A percentile compares a stretch with the other conserved stretches of the same genome.
phyloP scores from a whole-genome alignment of 2,113 vertebrate species.

The Limanda limanda region DNA sequence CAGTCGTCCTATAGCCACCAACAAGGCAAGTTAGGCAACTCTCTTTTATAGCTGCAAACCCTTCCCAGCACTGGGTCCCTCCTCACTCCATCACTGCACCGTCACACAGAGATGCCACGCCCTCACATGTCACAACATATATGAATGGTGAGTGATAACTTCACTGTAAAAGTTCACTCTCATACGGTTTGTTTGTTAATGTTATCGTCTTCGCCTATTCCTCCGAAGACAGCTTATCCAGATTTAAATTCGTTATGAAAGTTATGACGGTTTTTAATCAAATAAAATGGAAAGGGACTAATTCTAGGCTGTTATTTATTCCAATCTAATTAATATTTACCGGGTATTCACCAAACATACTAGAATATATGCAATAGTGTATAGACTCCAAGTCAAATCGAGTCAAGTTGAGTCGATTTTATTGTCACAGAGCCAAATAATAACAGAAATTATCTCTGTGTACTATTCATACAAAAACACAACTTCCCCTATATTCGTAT shows the following conservation, averaged over 20 bases:
- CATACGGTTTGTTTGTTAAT: background rate
- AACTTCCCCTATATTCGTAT: no score
- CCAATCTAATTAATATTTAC: background rate
- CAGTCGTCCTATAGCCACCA: background rate
- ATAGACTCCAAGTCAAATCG: no score
- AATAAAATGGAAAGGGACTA: background rate
- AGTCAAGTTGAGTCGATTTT: no score
- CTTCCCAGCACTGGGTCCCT: constrained; percentile 42
- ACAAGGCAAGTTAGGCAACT: constrained; percentile 11
- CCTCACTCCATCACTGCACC: constrained; percentile 51
- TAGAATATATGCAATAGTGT: no score
- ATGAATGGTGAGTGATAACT: background rate
- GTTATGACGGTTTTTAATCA: no score
- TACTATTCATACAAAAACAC: no score
- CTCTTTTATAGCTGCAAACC: constrained; percentile 63
- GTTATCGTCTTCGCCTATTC: no score
- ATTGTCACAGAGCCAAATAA: no score
- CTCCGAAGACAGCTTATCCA: no score
- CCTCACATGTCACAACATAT: background rate
- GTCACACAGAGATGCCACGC: constrained; percentile 27
- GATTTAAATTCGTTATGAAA: no score
- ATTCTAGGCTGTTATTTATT: background rate
- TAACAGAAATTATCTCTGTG: no score
- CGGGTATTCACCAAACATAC: no score
- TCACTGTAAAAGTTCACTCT: background rate